Evolutionary conservation across 2,888 invertebrate species (phyloP).

Genomic region (Brachycybe producta): DNA sequence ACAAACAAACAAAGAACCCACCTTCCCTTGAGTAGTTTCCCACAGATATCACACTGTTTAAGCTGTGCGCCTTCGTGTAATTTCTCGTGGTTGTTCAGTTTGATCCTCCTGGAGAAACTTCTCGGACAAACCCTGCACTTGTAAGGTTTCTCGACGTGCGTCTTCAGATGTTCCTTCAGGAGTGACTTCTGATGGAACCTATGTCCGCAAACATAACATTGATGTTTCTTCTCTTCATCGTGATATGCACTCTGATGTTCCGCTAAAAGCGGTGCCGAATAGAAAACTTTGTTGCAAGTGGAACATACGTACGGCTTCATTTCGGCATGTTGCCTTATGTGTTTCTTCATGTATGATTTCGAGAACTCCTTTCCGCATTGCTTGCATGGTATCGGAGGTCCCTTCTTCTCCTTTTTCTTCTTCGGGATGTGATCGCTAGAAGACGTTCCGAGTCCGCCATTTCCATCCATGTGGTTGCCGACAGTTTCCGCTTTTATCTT

Average conservation of each 20-base stretch:
- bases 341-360: slow-evolving; percentile 17
- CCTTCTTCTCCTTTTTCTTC: slow-evolving; percentile 16
- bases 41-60: slow-evolving; percentile 14
- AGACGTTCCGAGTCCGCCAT: neutral
- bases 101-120: slow-evolving; percentile 14
- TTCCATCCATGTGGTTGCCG: too few species aligned
- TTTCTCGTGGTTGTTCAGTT: slow-evolving; percentile 16
- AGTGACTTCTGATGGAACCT: slow-evolving; percentile 14
- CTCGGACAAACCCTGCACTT: slow-evolving; percentile 13
- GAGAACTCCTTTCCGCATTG: slow-evolving; percentile 16
- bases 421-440: neutral
- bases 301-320: slow-evolving; percentile 15
- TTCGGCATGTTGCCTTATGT: slow-evolving; percentile 14
- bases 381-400: slow-evolving; percentile 14
- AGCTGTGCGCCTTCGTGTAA: slow-evolving; percentile 15
- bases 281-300: slow-evolving; percentile 14
- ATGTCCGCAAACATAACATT: slow-evolving; percentile 15
- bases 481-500: too few species aligned
- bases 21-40: slow-evolving; percentile 14
- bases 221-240: slow-evolving; percentile 16
- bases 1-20: too few species aligned
- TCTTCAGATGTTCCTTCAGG: slow-evolving; percentile 13
- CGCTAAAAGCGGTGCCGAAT: slow-evolving; percentile 10
- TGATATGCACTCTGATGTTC: slow-evolving; percentile 13
- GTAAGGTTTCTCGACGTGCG: slow-evolving; percentile 15